A percentile compares a stretch with the other conserved stretches of the same genome.
Evolutionary conservation across 2,113 vertebrate species (phyloP).

Genomic region (Dendropsophus ebraccatus): DNA sequence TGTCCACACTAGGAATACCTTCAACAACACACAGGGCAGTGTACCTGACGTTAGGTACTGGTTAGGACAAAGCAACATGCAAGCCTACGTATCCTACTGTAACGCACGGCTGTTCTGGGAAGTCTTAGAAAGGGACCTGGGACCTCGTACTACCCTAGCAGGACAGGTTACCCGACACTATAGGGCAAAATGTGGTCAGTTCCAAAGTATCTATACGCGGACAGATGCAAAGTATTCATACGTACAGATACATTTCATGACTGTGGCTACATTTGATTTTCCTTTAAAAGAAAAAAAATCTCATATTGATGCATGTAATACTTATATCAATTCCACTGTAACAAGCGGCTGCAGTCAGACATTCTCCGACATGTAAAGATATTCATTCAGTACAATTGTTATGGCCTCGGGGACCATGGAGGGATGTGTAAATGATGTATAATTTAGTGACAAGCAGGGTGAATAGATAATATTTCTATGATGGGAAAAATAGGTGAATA

Average conservation of each 20-base stretch:
- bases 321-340: background rate
- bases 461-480: background rate
- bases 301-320: background rate
- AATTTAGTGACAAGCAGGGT: background rate
- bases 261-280: background rate
- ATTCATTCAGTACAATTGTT: constrained; percentile 6
- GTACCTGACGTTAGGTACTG: too few species aligned
- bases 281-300: background rate
- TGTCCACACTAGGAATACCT: too few species aligned
- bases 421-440: constrained; percentile 9
- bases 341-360: background rate
- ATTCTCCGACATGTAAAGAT: background rate
- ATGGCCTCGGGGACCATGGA: background rate
- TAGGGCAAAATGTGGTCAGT: too few species aligned
- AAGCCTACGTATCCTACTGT: too few species aligned
- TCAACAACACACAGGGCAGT: too few species aligned
- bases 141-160: too few species aligned
- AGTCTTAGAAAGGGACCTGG: too few species aligned
- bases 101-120: too few species aligned
- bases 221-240: too few species aligned
- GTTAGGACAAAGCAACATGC: too few species aligned
- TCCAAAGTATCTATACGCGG: too few species aligned
- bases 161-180: too few species aligned
- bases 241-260: background rate
- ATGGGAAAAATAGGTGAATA: background rate